A percentile compares a stretch with the other conserved stretches of the same genome.
phyloP scores from a whole-genome alignment of 2,113 vertebrate genomes.

The Nannobrachium achirus region DNA sequence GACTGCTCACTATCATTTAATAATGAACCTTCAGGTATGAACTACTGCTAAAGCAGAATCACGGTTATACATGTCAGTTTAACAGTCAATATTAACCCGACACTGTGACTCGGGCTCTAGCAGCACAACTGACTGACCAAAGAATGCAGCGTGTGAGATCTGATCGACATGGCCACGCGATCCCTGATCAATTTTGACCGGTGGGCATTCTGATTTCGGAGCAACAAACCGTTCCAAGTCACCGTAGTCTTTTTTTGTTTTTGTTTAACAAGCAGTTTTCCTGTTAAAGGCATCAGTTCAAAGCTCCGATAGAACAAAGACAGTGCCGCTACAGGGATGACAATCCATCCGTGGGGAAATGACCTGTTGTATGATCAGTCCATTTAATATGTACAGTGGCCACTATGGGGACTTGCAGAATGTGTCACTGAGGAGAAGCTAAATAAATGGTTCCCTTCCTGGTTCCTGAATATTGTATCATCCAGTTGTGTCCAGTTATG shows the following conservation, averaged over 20 bases:
- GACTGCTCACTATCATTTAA: no score
- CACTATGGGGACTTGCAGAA: constrained; percentile 45
- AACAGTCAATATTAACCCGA: no score
- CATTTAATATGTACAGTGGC: constrained; percentile 19
- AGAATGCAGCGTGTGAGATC: background rate
- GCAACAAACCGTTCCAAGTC: background rate
- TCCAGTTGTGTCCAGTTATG: constrained; percentile 14
- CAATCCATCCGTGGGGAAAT: background rate
- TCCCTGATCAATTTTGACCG: constrained; percentile 4
- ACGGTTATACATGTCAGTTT: no score
- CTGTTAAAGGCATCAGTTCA: background rate
- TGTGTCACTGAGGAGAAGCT: constrained; percentile 38
- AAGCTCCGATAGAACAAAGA: background rate
- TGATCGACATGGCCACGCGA: constrained; percentile 13
- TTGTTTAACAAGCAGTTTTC: constrained; percentile 18
- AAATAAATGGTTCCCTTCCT: constrained; percentile 46
- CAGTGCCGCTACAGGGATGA: background rate
- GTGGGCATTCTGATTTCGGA: background rate
- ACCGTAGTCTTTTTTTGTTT: no score
- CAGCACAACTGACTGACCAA: constrained; percentile 1
- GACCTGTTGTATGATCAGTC: constrained; percentile 9
- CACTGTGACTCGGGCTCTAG: no score
- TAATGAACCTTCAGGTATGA: no score
- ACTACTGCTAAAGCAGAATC: no score
- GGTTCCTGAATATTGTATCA: constrained; percentile 15